phyloP scores from a whole-genome alignment of 2,797 vertebrate species.

The Pseudochaenichthys georgianus region DNA sequence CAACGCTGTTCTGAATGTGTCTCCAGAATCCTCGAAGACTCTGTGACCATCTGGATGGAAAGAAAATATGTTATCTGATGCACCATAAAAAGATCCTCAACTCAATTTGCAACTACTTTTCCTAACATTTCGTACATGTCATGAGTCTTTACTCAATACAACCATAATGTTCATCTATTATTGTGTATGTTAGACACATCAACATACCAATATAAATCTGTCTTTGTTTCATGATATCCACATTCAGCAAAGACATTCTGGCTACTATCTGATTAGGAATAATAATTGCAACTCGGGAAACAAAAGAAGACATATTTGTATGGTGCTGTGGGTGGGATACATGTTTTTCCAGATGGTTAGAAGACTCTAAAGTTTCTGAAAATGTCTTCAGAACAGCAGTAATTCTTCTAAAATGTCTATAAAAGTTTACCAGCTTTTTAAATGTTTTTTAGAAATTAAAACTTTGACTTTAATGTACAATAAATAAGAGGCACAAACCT shows the following conservation, averaged over 20 bases:
- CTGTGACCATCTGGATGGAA: slow-evolving; percentile 1
- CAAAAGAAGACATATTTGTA: not conserved
- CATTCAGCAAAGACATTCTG: not conserved
- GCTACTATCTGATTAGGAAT: not conserved
- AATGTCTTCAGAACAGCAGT: not conserved
- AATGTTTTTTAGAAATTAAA: not conserved
- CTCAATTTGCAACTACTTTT: no score
- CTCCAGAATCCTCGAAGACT: not conserved
- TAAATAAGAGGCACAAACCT: not conserved
- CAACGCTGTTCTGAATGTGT: not conserved
- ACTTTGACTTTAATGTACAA: not conserved
- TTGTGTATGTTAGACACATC: not conserved
- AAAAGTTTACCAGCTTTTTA: not conserved
- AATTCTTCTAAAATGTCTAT: not conserved
- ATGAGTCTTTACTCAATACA: not conserved
- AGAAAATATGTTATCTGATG: not conserved
- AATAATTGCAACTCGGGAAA: not conserved
- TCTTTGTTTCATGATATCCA: not conserved
- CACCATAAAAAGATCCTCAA: not conserved
- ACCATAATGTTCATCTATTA: not conserved
- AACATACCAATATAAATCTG: not conserved
- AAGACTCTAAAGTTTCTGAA: not conserved
- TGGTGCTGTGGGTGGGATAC: not conserved
- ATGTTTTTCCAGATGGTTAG: not conserved
- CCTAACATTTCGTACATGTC: not conserved